Percentiles rank a stretch among this genome's conserved stretches.
These are phyloP conservation scores for Heliconius hermathena DNA, from an alignment of 1,140 invertebrate species.

Conservation along the genomic window DNA sequence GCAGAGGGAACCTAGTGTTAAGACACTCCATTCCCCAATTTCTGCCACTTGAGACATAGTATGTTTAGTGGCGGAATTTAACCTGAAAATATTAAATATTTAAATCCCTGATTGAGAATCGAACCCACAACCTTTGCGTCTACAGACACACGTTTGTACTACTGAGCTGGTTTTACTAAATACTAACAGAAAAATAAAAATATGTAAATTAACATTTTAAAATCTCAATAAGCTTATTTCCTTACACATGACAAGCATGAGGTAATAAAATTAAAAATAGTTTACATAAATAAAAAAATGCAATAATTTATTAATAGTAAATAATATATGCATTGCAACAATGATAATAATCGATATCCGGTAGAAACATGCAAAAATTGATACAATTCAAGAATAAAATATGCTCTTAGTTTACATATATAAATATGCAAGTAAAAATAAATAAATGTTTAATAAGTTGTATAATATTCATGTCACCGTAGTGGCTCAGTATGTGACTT, in stretches of 20 bases:
- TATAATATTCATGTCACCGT: too few species aligned
- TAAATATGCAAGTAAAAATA: background rate
- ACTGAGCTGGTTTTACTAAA: too few species aligned
- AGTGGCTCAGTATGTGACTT: too few species aligned
- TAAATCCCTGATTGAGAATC: too few species aligned
- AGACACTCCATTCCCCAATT: too few species aligned
- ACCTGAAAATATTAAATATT: too few species aligned
- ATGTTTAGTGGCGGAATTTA: too few species aligned
- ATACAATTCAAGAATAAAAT: background rate
- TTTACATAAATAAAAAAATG: background rate
- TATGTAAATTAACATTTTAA: background rate
- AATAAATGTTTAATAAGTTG: too few species aligned
- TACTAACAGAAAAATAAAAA: background rate
- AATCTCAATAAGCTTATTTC: background rate
- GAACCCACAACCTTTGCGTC: too few species aligned
- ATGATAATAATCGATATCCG: conserved; percentile 6
- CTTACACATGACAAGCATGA: background rate
- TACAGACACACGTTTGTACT: too few species aligned
- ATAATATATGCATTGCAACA: background rate
- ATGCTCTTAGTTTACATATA: background rate
- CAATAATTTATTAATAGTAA: background rate
- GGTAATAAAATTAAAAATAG: background rate
- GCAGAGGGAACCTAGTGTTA: too few species aligned
- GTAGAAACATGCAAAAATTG: background rate
- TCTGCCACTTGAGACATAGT: too few species aligned